Evolutionary conservation across 2,797 vertebrate species (phyloP), one percentile per base, ranked within the genome.

Genomic region (Myripristis jacobus): DNA sequence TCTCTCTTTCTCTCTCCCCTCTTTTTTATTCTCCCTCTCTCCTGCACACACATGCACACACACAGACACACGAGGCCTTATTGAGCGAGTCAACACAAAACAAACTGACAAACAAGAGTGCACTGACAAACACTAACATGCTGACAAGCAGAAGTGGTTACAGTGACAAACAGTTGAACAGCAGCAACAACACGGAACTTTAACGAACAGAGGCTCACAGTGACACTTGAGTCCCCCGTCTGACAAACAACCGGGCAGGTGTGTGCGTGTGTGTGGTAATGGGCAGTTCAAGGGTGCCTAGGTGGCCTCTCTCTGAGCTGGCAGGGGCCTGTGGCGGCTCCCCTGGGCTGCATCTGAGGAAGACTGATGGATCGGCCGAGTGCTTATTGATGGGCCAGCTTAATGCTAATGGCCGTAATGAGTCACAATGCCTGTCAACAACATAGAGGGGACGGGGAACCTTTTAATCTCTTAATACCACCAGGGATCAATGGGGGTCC

Each of bases 401-500:
- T 91, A 88, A 92, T 93, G 90, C 91, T 94, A 93, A 93, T 92
- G 84, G 79, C 66, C 16, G 74, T 90, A 93, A 94, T 93, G 91
- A 92, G 86, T 93, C 87, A 86, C 64, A 76, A 83, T 71, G 73
- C 83, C 86, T 90, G 91, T 93, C 92, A 91, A 92, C 91, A 92
- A 81, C 84, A 65, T 70, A 9, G 86, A 73, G 80, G 83, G 86
- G 88, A 82, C 67, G 47, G 82, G 83, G 79, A 88, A 89, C 91
- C 89, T 90, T 91, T 92, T 93, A 92, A 93, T 92, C 92, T 89
- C 87, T 91, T 93, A 92, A 92, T 89, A 85, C 91, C 82, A 73
- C 61, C 74, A 34, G 56, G 73, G 83, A 92, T 93, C 92, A 76
- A 87, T 91, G 75, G 27, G 47, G 67, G 56, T 55, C 68, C 60